Evolutionary conservation across 2,797 vertebrate genomes (phyloP), one percentile per base, ranked within the genome.

Genomic region (Carduelis carduelis): DNA sequence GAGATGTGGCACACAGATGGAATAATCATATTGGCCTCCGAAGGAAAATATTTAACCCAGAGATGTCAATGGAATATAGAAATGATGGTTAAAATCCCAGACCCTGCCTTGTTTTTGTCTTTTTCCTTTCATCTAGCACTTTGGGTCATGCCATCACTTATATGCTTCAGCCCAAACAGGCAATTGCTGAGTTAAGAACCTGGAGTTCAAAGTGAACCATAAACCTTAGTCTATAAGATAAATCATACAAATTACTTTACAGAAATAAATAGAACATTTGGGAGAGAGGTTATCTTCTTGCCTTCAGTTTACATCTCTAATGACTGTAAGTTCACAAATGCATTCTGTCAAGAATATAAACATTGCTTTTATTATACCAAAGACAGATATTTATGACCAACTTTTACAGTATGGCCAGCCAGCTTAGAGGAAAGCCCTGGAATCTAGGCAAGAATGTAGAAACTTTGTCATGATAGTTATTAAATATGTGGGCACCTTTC

Each of bases 171-270:
- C 95, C 96, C 95, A 95, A 97, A 96, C 93, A 97, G 96, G 97
- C 96, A 96, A 92, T 96, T 93, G 69, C 94, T 93, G 97, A 97
- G 97, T 97, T 97, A 97, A 97, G 97, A 97, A 97, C 97, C 96
- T 94, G 90, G 95, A 97, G 97, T 97, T 97, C 97, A 97, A 97
- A 97, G 97, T 97, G 97, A 98, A 91, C 96, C 96, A 95, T 97
- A 97, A 97, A 97, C 97, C 90, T 97, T 94, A 85, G 95, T 96
- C 94, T 76, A 87, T 94, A 93, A 97, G 97, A 97, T 97, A 97
- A 97, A 97, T 97, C 97, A 97, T 97, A 97, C 97, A 97, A 97
- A 97, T 97, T 96, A 95, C 97, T 97, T 97, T 97, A 96, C 96
- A 97, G 96, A 97, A 97, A 97, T 97, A 97, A 97, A 97, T 97